Conservation (phyloP, 1,140 invertebrate species). For the Mylabris phalerata region DNA sequence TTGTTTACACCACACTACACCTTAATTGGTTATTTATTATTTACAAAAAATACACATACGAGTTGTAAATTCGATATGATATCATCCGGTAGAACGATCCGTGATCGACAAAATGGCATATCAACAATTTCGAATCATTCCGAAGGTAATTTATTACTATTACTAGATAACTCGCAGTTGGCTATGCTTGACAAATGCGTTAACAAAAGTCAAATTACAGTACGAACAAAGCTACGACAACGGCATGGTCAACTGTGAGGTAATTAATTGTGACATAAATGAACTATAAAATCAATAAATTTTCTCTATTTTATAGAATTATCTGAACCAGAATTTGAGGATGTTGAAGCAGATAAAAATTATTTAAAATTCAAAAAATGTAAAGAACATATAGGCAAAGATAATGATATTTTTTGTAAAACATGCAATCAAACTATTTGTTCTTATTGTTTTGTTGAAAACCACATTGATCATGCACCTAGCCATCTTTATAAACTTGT, state of each 20-base stretch:
- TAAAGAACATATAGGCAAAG: constrained; percentile 18
- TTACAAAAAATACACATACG: background rate
- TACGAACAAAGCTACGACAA: too few species aligned
- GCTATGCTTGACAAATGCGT: too few species aligned
- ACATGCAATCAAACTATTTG: constrained; percentile 38
- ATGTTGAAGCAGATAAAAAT: background rate
- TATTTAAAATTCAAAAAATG: constrained; percentile 18
- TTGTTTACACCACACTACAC: constrained; percentile 4
- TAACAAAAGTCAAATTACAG: too few species aligned
- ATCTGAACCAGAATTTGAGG: background rate
- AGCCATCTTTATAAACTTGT: constrained; percentile 24
- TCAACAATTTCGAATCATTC: background rate
- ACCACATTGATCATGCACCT: constrained; percentile 36
- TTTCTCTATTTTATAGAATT: background rate
- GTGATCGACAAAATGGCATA: background rate
- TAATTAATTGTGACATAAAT: too few species aligned
- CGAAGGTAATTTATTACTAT: too few species aligned
- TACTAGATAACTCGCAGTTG: too few species aligned
- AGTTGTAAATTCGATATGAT: too few species aligned
- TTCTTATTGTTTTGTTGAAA: constrained; percentile 38
- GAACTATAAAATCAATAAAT: too few species aligned
- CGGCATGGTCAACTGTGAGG: too few species aligned
- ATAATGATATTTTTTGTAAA: constrained; percentile 38
- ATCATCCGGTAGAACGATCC: background rate
- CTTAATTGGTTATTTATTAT: constrained; percentile 5